These are phyloP conservation scores for Prionailurus bengalensis DNA, from an alignment of 2,113 vertebrate species.

Conservation along the genomic window DNA sequence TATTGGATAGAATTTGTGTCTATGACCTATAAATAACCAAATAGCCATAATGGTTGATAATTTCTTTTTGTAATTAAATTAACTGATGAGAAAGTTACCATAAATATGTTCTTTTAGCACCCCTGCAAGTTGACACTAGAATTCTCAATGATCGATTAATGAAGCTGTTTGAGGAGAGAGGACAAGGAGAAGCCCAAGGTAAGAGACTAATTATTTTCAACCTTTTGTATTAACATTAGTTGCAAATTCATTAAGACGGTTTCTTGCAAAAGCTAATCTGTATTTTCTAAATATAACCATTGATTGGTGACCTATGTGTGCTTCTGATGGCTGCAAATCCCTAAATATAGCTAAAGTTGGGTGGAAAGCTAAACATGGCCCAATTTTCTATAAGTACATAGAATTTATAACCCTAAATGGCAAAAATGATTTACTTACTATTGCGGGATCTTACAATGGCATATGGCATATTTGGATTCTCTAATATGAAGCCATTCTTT, in stretches of 20 bases:
- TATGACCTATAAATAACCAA: background rate
- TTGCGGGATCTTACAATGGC: background rate
- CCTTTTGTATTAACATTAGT: background rate
- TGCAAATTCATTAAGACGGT: background rate
- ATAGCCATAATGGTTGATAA: background rate
- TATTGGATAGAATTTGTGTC: background rate
- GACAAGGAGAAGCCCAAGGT: slow-evolving; percentile 89
- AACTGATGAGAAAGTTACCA: slow-evolving; percentile 15
- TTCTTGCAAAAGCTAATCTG: background rate
- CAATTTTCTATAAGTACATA: slow-evolving; percentile 10
- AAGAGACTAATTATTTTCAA: slow-evolving; percentile 72
- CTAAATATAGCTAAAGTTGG: slow-evolving; percentile 27
- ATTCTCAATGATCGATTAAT: slow-evolving; percentile 87
- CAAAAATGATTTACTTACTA: background rate
- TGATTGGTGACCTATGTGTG: background rate
- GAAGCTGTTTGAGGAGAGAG: slow-evolving; percentile 88
- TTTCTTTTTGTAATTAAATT: slow-evolving; percentile 44
- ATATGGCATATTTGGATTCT: background rate
- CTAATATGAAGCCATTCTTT: background rate
- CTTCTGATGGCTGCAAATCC: slow-evolving; percentile 35
- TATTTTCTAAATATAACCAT: slow-evolving; percentile 6
- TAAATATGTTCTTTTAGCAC: slow-evolving; percentile 84
- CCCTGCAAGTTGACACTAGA: slow-evolving; percentile 84
- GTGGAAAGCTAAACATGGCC: background rate
- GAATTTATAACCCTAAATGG: background rate